Evolutionary conservation across 1,140 invertebrate species (phyloP).

Genomic region (Trichoplusia ni): DNA sequence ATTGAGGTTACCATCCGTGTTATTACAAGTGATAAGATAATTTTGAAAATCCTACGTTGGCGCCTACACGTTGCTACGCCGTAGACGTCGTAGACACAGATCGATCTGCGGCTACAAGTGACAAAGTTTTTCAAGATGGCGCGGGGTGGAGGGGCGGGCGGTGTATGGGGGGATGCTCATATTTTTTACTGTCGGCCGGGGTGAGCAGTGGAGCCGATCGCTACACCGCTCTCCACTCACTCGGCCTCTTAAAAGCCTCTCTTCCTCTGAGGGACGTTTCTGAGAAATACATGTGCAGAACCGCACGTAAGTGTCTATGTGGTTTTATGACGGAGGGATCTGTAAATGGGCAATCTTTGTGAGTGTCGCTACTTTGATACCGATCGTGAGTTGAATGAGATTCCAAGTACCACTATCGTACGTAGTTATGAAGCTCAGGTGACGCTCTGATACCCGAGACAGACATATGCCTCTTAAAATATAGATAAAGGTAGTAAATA

Average conservation of each 20-base stretch:
- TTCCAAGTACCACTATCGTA: background rate
- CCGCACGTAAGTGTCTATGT: slow-evolving; percentile 63
- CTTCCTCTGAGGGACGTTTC: slow-evolving; percentile 59
- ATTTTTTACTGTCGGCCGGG: slow-evolving; percentile 81
- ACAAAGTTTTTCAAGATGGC: slow-evolving; percentile 81
- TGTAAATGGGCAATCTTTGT: slow-evolving; percentile 50
- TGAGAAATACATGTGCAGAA: slow-evolving; percentile 55
- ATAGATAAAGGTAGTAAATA: too few relatives aligned
- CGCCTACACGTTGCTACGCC: slow-evolving; percentile 62
- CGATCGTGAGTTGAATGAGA: slow-evolving; percentile 23
- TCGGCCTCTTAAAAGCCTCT: slow-evolving; percentile 75
- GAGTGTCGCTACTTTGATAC: slow-evolving; percentile 31
- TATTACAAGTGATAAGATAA: background rate
- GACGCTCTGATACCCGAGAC: too few relatives aligned
- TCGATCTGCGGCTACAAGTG: slow-evolving; percentile 79
- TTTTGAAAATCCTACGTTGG: slow-evolving; percentile 2
- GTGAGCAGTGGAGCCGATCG: slow-evolving; percentile 80
- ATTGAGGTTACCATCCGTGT: too few relatives aligned
- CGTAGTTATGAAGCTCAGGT: background rate
- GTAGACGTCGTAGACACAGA: slow-evolving; percentile 72
- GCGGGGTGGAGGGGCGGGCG: slow-evolving; percentile 51
- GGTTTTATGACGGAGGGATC: slow-evolving; percentile 40
- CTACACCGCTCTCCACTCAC: slow-evolving; percentile 75
- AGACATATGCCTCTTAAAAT: background rate
- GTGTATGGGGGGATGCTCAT: slow-evolving; percentile 71